Evolutionary conservation across 2,113 vertebrate genomes (phyloP).

Genomic region (Percina caprodes): DNA sequence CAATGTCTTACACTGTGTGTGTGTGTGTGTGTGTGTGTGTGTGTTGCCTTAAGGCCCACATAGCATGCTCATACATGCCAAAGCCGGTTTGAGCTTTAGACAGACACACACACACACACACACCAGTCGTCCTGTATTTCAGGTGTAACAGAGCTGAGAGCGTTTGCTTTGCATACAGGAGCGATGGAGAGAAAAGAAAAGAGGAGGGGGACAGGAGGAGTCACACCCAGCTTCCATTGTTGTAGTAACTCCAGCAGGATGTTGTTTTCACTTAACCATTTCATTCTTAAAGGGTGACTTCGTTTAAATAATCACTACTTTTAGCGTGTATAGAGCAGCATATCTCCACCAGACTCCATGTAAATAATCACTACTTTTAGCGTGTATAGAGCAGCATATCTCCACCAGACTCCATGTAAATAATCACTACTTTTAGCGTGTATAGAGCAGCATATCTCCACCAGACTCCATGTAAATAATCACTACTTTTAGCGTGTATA

Average conservation of each 20-base stretch:
- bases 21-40: slow-evolving; percentile 26
- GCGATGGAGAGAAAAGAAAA: slow-evolving; percentile 30
- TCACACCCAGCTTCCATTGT: slow-evolving; percentile 34
- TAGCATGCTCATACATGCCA: slow-evolving; percentile 43
- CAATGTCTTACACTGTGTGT: neutral
- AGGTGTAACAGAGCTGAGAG: slow-evolving; percentile 41
- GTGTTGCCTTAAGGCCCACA: neutral
- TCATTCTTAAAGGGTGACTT: too few species aligned
- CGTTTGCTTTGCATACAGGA: slow-evolving; percentile 32
- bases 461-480: too few species aligned
- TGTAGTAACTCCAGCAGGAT: slow-evolving; percentile 9
- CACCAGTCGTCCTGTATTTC: slow-evolving; percentile 26
- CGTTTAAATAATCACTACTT: too few species aligned
- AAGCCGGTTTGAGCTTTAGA: slow-evolving; percentile 36
- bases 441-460: too few species aligned
- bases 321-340: too few species aligned
- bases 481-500: too few species aligned
- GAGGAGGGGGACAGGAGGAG: slow-evolving; percentile 19
- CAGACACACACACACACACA: slow-evolving; percentile 1
- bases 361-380: too few species aligned
- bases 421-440: too few species aligned
- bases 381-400: too few species aligned
- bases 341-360: too few species aligned
- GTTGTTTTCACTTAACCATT: neutral
- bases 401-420: too few species aligned